Base-by-base conservation (phyloP, 2,888 invertebrate species). In the Sepiola atlantica region DNA sequence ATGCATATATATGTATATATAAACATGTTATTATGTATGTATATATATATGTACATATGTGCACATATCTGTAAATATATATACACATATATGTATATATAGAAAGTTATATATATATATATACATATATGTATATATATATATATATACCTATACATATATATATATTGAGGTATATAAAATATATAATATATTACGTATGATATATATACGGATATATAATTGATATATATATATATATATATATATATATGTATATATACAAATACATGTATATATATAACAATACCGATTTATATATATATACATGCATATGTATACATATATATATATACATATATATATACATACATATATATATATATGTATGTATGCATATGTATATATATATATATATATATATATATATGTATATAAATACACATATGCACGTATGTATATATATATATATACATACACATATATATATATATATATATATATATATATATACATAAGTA, bases 401-500 rank as follows among this genome's bases (percentile, higher is more conserved):
- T 91, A 32, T 32, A 32, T 91, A 91, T 91, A 35, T 91, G 32
- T 32, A 32, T 91, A 91, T 91, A 21, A 10, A 91, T 91, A 32
- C 32, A 32, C 12, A 90, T 18, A 32, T 35, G 32, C 32, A 55
- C 21, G 12, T 14, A 90, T 18, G 16, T 18, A 90, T 90, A 90
- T 35, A 90, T 90, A 90, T 90, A 90, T 90, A 90, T 90, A 28
- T 90, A 28, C 16, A 28, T 90, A 28, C 16, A 28, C 16, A 28
- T 90, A 28, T 90, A 28, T 90, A 28, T 90, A 28, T 90, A 28
- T 90, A 28, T 90, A 28, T 90, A 28, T 90, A 28, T 18, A 92
- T 91, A 91, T 91, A 91, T 91, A 94, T 94, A 91, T 32, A 55
- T 35, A 91, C 35, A 93, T 92, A 77, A n/a, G 8, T 92, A 92